Evolutionary conservation across 2,797 vertebrate genomes (phyloP).

Genomic region (Danio tinwini): DNA sequence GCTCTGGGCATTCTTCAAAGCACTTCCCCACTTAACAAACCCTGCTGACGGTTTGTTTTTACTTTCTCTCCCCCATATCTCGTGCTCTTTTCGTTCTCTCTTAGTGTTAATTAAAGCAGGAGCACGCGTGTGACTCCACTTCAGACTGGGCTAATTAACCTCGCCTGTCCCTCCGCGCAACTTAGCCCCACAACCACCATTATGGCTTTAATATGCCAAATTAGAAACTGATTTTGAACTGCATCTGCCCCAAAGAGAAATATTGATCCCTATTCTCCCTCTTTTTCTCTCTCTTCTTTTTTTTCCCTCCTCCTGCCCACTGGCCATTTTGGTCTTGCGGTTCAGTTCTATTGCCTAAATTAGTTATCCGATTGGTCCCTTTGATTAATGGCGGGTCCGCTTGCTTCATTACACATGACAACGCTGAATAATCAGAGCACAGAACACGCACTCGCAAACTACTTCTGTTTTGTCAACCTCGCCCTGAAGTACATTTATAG

Average conservation of each 20-base stretch:
- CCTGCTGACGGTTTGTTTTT: conserved; percentile 51
- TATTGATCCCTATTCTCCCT: conserved; percentile 85
- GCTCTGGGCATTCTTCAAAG: conserved; percentile 43
- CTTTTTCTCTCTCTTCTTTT: conserved; percentile 44
- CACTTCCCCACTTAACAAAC: conserved; percentile 44
- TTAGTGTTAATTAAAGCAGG: conserved; percentile 68
- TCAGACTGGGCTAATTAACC: conserved; percentile 70
- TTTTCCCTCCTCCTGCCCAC: conserved; percentile 77
- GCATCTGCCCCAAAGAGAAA: conserved; percentile 75
- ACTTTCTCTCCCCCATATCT: conserved; percentile 34
- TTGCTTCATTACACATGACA: conserved; percentile 90
- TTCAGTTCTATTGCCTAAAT: conserved; percentile 92
- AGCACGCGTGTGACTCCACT: conserved; percentile 65
- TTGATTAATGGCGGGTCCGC: conserved; percentile 88
- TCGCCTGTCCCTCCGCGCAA: conserved; percentile 63
- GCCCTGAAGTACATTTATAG: conserved; percentile 91
- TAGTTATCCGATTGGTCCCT: conserved; percentile 92
- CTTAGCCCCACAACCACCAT: conserved; percentile 65
- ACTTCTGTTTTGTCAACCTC: conserved; percentile 69
- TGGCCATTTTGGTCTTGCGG: conserved; percentile 86
- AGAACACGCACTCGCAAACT: conserved; percentile 38
- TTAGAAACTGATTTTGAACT: conserved; percentile 72
- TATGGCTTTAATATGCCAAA: conserved; percentile 72
- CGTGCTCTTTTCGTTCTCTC: conserved; percentile 29
- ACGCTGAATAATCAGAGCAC: conserved; percentile 83